Base-by-base conservation (phyloP, 1,140 invertebrate species). In the Camponotus vicinus region DNA sequence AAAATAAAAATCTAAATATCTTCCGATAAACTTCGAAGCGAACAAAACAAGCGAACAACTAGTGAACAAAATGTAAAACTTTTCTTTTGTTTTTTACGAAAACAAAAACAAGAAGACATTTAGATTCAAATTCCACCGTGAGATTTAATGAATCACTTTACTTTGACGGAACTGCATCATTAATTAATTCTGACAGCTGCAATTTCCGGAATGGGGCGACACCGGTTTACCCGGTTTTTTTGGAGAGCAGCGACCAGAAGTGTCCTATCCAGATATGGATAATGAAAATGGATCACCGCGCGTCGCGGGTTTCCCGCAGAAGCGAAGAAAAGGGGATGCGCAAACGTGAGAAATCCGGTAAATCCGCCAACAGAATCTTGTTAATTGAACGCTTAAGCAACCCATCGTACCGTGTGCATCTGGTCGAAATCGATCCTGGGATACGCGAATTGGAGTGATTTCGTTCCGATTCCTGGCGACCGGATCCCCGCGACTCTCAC, bases 311-410 rank as follows among this genome's bases (percentile, higher is more conserved):
- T 80, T 73, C 7, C 34, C 40, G 42, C 32, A 55, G 49, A 7
- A 85, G 61, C 32, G 61, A 15, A 21, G 61, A 78, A 57, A 59
- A 61, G 69, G 73, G 42, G 40, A 71, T 49, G 70, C 37, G 57
- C 63, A 57, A 77, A 80, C 64, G 37, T 73, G 76, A 86, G 88
- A 86, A 76, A 90, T 88, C 75, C 67, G 42, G 75, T 66, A 73
- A 75, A 90, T 88, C 86, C 67, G 61, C 78, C 80, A 59, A 69
- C 78, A 66, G 82, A 59, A 71, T 86, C 69, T 66, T 49, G 75
- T 79, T 88, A 88, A 88, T 90, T 87, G 86, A 86, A 85, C 85
- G 76, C 63, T 73, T 80, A 85, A 27, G 70, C 49, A 80, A 70
- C 66, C 32, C 67, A 85, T 82, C 82, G 77, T 88, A 63, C 32